Percentiles rank a stretch among this genome's conserved stretches.
Conservation (phyloP, 2,888 invertebrate genomes). For the Podotricha telesiphe region DNA sequence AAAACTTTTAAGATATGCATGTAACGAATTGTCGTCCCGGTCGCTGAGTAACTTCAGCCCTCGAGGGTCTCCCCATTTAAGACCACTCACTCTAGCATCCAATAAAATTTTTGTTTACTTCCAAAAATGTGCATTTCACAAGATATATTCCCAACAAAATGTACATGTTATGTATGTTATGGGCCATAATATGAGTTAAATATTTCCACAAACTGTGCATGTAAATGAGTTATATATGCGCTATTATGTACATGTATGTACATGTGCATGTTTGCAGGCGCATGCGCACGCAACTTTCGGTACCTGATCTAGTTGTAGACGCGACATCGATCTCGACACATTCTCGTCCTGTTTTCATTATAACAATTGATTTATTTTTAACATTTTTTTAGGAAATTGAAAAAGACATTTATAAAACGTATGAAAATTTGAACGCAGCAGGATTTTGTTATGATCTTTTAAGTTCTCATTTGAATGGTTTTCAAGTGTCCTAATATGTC, state of each 20-base stretch:
- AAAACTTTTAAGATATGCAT: too few species aligned
- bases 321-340: constrained; percentile 71
- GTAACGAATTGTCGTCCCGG: too few species aligned
- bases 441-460: too few species aligned
- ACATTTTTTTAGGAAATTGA: too few species aligned
- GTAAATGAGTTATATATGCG: not conserved
- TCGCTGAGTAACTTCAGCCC: too few species aligned
- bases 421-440: too few species aligned
- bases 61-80: too few species aligned
- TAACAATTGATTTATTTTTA: constrained; percentile 27
- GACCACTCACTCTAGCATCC: too few species aligned
- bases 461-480: too few species aligned
- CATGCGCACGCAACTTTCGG: constrained; percentile 60
- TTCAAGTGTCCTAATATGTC: too few species aligned
- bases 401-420: too few species aligned
- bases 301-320: constrained; percentile 76
- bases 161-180: not conserved
- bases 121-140: not conserved
- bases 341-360: constrained; percentile 74
- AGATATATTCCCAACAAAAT: not conserved
- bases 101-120: not conserved
- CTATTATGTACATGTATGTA: constrained; percentile 7
- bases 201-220: not conserved
- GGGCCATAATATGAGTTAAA: too few species aligned
- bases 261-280: constrained; percentile 39